phyloP scores from a whole-genome alignment of 2,113 vertebrate species.

The Notothenia coriiceps region DNA sequence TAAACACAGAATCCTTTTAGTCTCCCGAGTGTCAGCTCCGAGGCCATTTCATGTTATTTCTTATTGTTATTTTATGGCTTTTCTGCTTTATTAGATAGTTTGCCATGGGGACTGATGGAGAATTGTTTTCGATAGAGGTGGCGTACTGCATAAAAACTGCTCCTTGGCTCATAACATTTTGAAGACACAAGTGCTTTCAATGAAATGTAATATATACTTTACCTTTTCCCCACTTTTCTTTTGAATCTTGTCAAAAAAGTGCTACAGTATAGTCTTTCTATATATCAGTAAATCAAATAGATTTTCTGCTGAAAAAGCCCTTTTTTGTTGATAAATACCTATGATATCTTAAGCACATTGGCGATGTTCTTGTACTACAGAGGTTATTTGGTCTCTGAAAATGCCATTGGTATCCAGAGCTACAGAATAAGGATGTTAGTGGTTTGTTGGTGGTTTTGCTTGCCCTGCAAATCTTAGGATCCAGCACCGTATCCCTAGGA shows the following conservation, averaged over 20 bases:
- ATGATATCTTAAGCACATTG: background rate
- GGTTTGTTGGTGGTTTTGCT: background rate
- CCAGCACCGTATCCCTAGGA: background rate
- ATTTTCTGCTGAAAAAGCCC: background rate
- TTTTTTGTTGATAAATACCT: background rate
- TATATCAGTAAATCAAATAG: background rate
- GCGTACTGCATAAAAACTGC: slow-evolving; percentile 43
- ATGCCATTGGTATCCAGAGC: too few relatives aligned
- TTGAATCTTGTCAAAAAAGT: background rate
- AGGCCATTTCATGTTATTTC: slow-evolving; percentile 50
- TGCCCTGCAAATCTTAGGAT: background rate
- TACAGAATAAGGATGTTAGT: too few relatives aligned
- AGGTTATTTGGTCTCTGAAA: too few relatives aligned
- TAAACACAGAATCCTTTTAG: slow-evolving; percentile 40
- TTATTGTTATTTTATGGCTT: slow-evolving; percentile 66
- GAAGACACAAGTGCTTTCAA: slow-evolving; percentile 5
- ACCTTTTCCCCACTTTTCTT: slow-evolving; percentile 25
- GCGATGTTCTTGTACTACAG: background rate
- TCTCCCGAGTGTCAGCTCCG: slow-evolving; percentile 38
- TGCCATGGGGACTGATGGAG: slow-evolving; percentile 31
- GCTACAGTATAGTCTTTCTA: background rate
- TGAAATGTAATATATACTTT: slow-evolving; percentile 29
- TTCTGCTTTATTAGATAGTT: slow-evolving; percentile 65
- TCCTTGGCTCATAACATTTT: slow-evolving; percentile 52
- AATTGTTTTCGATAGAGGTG: slow-evolving; percentile 59